Base-by-base conservation (phyloP, 1,140 invertebrate genomes). In the Saccostrea glomerata region DNA sequence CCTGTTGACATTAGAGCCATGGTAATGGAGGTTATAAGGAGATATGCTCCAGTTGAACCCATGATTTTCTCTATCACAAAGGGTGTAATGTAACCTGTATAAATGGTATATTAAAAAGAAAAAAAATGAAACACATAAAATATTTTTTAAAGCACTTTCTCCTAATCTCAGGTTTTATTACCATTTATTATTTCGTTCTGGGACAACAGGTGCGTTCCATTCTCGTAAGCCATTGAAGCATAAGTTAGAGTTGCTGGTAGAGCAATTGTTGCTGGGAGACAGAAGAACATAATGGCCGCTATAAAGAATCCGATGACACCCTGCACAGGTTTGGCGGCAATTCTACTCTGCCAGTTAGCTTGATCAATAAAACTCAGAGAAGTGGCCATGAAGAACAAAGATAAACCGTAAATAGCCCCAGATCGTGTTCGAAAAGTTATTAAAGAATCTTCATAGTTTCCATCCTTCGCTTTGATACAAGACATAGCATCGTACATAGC, bases 341-440 rank as follows among this genome's bases (percentile, higher is more conserved):
- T 93, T 20, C 91, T 89, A 58, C 90, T 91, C 84, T 95, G 93
- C 93, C 93, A 94, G 87, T 92, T 92, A 54, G 93, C 92, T 91
- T 95, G 95, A 90, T 95, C 95, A 87, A 94, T 93, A 91, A 95
- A 95, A 20, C 94, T 92, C 54, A 94, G 92, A 36, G 93, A 94
- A 17, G 94, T 94, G 13, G 91, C 85, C 89, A 90, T 92, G 30
- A 92, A 90, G 55, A 94, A 86, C 3, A 92, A 3, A 82, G 93
- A 92, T 20, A 93, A 87, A 13, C 94, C 92, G 60, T 92, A 93
- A 40, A 94, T 94, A 25, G 94, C 83, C 70, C 94, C 87, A 3
- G 88, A 84, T 82, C 82, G 88, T 84, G 88, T 89, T 73, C 86
- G 82, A 60, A 88, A 93, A 85, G 87, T 92, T 73, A 90, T 89